Base-by-base conservation (phyloP, 2,113 vertebrate species). In the Oryctolagus cuniculus region DNA sequence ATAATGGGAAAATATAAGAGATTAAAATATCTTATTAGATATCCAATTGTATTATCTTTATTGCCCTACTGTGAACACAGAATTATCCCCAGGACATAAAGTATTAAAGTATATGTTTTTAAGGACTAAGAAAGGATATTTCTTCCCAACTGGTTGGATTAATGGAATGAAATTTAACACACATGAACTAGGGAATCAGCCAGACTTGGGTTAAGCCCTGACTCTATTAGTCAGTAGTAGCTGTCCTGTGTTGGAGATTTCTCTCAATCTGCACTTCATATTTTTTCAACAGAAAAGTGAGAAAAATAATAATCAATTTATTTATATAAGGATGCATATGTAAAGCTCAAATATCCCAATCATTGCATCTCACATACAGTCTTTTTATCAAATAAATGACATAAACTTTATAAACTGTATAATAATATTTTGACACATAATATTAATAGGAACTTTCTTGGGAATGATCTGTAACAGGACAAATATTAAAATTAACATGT, bases 121-220 rank as follows among this genome's bases (percentile, higher is more conserved):
- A 96, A 90, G 75, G 25, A 69, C 64, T 63, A 90, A 72, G 27
- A 64, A 93, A 95, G 78, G 34, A 80, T n/a, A 87, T 38, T 74
- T 7, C 53, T 58, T 86, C 22, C 64, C 11, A 63, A 38, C 51
- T 64, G 70, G 87, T 49, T 92, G 80, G n/a, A 3, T 22, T 53
- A 66, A 19, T 31, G 64, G 21, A 31, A 58, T 78, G 15, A 11
- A 92, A 70, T 84, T 87, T 80, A 69, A 69, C n/a, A 80, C 55
- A 11, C 13, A 22, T 25, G 1, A 81, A 25, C 31, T 85, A 53
- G n/a, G 66, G 34, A 93, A 63, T 72, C n/a, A 90, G 7, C 24
- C 49, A 90, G 73, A 49, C 69, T 70, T n/a, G 38, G 90, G 7
- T 92, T 88, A 69, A 91, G 72, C 77, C 24, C 73, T 72, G 25